Conservation (phyloP, 2,113 vertebrate species). For the Paramisgurnus dabryanus region DNA sequence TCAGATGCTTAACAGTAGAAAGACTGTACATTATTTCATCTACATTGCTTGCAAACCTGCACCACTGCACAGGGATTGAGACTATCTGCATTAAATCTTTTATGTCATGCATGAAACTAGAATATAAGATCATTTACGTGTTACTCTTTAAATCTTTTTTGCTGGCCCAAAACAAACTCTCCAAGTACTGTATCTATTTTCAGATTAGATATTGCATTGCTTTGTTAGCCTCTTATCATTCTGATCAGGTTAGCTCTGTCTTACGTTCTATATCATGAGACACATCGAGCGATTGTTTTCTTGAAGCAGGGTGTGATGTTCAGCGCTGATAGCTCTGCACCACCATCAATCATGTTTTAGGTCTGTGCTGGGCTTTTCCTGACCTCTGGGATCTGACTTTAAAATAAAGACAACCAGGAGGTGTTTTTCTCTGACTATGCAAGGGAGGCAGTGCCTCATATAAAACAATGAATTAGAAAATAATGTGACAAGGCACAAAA, state of each 20-base stretch:
- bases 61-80: not conserved
- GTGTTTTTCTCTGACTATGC: too few species aligned
- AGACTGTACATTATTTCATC: not conserved
- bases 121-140: conserved; percentile 3
- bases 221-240: conserved; percentile 5
- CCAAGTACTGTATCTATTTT: not conserved
- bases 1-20: not conserved
- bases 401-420: too few species aligned
- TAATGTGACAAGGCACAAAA: too few species aligned
- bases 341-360: conserved; percentile 17
- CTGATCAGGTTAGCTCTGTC: not conserved
- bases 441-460: too few species aligned
- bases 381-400: conserved; percentile 18
- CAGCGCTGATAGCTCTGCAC: conserved; percentile 23
- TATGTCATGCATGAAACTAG: not conserved
- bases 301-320: conserved; percentile 16
- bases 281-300: not conserved
- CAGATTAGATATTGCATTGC: not conserved
- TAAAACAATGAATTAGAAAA: too few species aligned
- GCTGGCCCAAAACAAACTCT: not conserved
- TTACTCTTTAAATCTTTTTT: not conserved
- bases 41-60: not conserved
- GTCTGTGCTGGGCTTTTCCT: conserved; percentile 19
- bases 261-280: not conserved
- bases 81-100: not conserved